Base-by-base conservation (phyloP, 2,797 vertebrate genomes). In the Micropoecilia bifurca region DNA sequence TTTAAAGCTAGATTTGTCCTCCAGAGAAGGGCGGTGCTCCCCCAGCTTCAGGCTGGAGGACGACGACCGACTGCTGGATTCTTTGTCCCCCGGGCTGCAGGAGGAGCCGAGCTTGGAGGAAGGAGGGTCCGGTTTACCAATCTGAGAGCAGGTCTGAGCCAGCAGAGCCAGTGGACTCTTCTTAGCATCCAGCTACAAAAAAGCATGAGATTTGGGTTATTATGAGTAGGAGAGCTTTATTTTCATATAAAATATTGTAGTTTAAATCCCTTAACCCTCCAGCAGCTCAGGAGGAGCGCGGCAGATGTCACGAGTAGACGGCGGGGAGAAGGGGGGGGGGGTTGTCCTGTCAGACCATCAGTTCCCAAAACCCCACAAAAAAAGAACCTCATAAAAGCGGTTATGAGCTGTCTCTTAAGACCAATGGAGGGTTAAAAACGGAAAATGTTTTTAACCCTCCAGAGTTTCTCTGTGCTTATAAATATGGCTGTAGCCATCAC, bases 91-190 rank as follows among this genome's bases (percentile, higher is more conserved):
- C 71, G 95, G 94, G 75, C 94, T 93, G 89, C 90, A 92, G 85
- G 97, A 95, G 50, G 96, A 94, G 77, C 96, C 94, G 72, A 97
- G 95, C 91, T 99, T 99, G 87, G 97, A 97, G 39, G 97, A 96
- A 61, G 97, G 97, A 63, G 98, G 97, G 43, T 71, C 68, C 25
- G 68, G 68, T 71, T 71, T 71, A 28, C 68, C 98, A 55, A 99
- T 99, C 96, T 99, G 98, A 18, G 98, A 99, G 93, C 98, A 99
- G 87, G 98, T 99, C 94, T 99, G 98, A 36, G 98, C 98, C 93
- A 99, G 94, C 88, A 99, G 95, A 74, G 98, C 98, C 90, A 71
- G 41, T 28, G 68, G 68, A 46, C 68, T 71, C 68, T 71, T 71
- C 95, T 99, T 99, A 88, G 98, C 98, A 93, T 99, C 98, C 96